Base-by-base conservation (phyloP, 2,797 vertebrate genomes). In the Coendou prehensilis region DNA sequence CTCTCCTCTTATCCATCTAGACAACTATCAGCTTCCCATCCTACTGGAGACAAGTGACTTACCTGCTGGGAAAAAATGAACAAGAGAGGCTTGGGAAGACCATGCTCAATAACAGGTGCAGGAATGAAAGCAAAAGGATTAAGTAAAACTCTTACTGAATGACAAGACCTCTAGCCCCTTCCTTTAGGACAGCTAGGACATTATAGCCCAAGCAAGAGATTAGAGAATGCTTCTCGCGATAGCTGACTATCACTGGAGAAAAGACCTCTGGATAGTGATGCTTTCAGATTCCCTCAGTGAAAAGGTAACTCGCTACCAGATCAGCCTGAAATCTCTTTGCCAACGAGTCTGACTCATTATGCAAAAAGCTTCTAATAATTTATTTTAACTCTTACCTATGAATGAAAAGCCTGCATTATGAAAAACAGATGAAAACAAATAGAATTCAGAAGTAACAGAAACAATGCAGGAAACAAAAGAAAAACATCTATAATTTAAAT, bases 141-240 rank as follows among this genome's bases (percentile, higher is more conserved):
- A 91, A 90, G 18, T 84, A 90, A 87, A 94, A 89, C 61, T 67
- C 37, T 69, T 85, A 54, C 37, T 94, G 41, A 92, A 87, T 22
- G 63, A 54, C 57, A 92, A 89, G 41, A 86, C 20, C 52, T 86
- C 57, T 26, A 64, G 37, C 22, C 23, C 33, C 17, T 45, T 89
- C 47, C 26, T 41, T 41, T 41, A 41, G 37, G 37, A 56, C 67
- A 94, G 59, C 6, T 57, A 92, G 23, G n/a, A 90, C 71, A 76
- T 64, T 61, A n/a, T 50, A 79, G 76, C 9, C 41, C 63, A 86
- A 94, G 47, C 28, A 89, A 86, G 37, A 95, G 76, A 71, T 20
- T 17, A 97, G 20, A 89, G 56, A 93, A 63, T 82, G 67, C 78
- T 89, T 69, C 73, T 75, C 30, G 52, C 47, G 45, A 82, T 37